Percentiles rank a stretch among this genome's conserved stretches.
Evolutionary conservation across 2,888 invertebrate species (phyloP).

Genomic region (Pseudolycoriella hygida): DNA sequence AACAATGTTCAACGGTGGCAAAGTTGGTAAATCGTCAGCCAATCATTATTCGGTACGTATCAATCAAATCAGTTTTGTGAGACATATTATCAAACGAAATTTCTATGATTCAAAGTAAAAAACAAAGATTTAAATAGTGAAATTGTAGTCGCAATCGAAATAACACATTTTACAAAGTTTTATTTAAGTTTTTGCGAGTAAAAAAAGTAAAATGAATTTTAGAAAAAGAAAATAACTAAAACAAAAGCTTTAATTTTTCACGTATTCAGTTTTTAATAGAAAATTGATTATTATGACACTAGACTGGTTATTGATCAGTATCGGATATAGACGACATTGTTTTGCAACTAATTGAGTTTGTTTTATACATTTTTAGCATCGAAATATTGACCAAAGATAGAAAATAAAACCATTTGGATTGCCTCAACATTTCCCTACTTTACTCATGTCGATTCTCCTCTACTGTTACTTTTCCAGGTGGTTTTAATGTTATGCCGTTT

Average conservation of each 20-base stretch:
- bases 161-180: background rate
- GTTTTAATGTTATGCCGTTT: conserved; percentile 81
- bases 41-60: conserved; percentile 32
- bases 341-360: background rate
- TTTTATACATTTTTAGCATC: background rate
- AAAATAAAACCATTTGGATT: too few relatives aligned
- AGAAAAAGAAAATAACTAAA: background rate
- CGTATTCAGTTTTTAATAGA: background rate
- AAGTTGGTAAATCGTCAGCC: conserved; percentile 30
- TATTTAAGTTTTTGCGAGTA: background rate
- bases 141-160: background rate
- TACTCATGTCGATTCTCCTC: too few relatives aligned
- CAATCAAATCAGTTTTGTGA: conserved; percentile 28
- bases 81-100: conserved; percentile 7
- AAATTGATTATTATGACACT: conserved; percentile 5
- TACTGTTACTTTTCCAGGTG: conserved; percentile 43
- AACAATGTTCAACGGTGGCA: conserved; percentile 21
- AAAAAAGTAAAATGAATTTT: too few relatives aligned
- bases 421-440: too few relatives aligned
- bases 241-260: background rate
- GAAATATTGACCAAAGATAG: background rate
- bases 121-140: background rate
- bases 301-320: conserved; percentile 32
- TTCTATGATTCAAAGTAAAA: background rate
- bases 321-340: conserved; percentile 20